A percentile compares a stretch with the other conserved stretches of the same genome.
Evolutionary conservation across 2,888 invertebrate genomes (phyloP).

Genomic region (Pseudoips prasinana): DNA sequence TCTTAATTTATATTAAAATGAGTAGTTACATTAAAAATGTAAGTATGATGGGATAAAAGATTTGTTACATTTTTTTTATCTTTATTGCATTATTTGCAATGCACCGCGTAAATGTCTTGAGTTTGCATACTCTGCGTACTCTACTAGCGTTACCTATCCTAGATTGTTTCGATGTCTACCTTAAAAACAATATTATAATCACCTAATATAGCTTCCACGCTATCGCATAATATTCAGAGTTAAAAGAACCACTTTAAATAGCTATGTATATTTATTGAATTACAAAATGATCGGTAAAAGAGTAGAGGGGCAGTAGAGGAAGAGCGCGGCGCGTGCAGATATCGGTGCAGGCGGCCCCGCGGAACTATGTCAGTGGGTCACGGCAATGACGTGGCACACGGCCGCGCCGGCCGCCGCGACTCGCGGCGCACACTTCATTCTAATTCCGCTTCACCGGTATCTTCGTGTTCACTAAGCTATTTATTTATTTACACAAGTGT

Average conservation of each 20-base stretch:
- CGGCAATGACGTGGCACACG: constrained; percentile 84
- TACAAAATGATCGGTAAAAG: constrained; percentile 37
- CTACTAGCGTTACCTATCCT: too few species aligned
- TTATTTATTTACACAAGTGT: constrained; percentile 32
- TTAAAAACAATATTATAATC: too few species aligned
- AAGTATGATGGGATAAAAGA: too few species aligned
- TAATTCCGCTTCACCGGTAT: constrained; percentile 79
- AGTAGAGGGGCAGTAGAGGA: constrained; percentile 60
- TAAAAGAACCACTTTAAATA: constrained; percentile 1
- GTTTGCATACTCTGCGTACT: too few species aligned
- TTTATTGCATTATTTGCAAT: too few species aligned
- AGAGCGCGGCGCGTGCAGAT: constrained; percentile 74
- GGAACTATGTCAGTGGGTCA: constrained; percentile 87
- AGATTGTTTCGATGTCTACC: too few species aligned
- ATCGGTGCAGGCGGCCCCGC: constrained; percentile 82
- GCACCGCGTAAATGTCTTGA: too few species aligned
- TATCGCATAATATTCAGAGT: too few species aligned
- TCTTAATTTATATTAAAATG: too few species aligned
- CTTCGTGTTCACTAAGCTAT: constrained; percentile 47
- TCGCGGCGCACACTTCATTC: constrained; percentile 75
- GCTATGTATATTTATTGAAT: constrained; percentile 27
- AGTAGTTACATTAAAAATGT: too few species aligned
- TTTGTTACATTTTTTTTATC: too few species aligned
- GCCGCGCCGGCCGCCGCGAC: constrained; percentile 78
- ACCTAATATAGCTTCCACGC: too few species aligned